Evolutionary conservation across 2,888 invertebrate genomes (phyloP), one percentile per base, ranked within the genome.

Genomic region (Cephus pygmeus): DNA sequence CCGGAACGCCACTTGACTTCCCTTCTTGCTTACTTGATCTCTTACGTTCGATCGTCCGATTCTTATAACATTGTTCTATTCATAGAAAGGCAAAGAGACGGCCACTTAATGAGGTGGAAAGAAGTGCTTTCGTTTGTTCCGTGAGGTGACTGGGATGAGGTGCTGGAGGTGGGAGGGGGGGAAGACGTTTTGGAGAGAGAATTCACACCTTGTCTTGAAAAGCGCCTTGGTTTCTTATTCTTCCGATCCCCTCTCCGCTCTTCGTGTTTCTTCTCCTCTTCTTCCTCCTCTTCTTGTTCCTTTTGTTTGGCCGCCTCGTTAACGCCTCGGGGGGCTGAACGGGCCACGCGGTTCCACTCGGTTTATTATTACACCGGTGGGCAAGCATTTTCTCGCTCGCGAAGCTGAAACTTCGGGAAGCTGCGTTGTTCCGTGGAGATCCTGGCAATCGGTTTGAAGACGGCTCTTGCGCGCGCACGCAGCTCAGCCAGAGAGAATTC

Each of bases 221-320:
- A 86, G 82, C 83, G 83, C 83, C 83, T 85, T 82, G 83, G 85
- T 84, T 12, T 73, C 73, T 73, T 68, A 79, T 75, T 77, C 77
- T 79, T 71, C 69, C 35, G 12, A 76, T 76, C 76, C n/a, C 69
- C 11, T 15, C 69, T 30, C 69, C 69, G 33, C 68, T 75, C 77
- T 73, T 77, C 74, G 75, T 9, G 71, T 35, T 34, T 36, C 56
- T 30, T 33, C 73, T 73, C 77, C 81, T 75, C 75, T 77, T 73
- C 71, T 78, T 79, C 82, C 80, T 76, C 75, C 82, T 82, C 83
- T 81, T 83, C 83, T 74, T 69, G 3, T 34, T 75, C 74, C 77
- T 75, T 79, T 81, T 88, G 83, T 89, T 88, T 89, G 85, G 85
- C 86, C 86, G 88, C 84, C 88, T 88, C 86, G 88, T 89, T 88